Evolutionary conservation across 2,888 invertebrate genomes (phyloP).

Genomic region (Caenorhabditis virilis): DNA sequence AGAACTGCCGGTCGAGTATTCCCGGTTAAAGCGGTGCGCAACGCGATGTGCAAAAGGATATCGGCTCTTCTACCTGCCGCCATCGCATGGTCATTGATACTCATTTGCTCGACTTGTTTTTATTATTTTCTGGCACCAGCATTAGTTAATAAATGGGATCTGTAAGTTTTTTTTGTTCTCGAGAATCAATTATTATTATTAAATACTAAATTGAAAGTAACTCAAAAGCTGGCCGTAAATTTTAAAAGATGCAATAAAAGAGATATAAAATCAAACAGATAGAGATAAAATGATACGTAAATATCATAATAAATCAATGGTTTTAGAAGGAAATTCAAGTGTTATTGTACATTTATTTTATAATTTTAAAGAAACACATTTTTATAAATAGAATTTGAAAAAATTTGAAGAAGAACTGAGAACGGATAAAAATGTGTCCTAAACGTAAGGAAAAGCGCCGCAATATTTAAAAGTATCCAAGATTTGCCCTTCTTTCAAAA

Average conservation of each 20-base stretch:
- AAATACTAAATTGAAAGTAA: too few relatives aligned
- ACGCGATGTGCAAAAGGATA: conserved; percentile 82
- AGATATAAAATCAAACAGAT: too few relatives aligned
- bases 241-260: too few relatives aligned
- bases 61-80: conserved; percentile 96
- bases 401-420: too few relatives aligned
- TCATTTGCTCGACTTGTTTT: conserved; percentile 73
- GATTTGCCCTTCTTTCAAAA: too few relatives aligned
- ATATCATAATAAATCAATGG: background rate
- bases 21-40: background rate
- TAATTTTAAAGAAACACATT: too few relatives aligned
- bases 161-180: conserved; percentile 22
- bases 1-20: too few relatives aligned
- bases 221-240: too few relatives aligned
- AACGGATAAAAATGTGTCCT: background rate
- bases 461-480: too few relatives aligned
- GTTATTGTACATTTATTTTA: background rate
- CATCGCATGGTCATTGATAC: conserved; percentile 93
- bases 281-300: background rate
- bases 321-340: too few relatives aligned
- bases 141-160: conserved; percentile 18
- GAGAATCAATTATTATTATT: background rate
- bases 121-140: conserved; percentile 58
- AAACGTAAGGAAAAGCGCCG: background rate
- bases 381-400: too few relatives aligned